Evolutionary conservation across 2,797 vertebrate genomes (phyloP).

Genomic region (Spheniscus humboldti): DNA sequence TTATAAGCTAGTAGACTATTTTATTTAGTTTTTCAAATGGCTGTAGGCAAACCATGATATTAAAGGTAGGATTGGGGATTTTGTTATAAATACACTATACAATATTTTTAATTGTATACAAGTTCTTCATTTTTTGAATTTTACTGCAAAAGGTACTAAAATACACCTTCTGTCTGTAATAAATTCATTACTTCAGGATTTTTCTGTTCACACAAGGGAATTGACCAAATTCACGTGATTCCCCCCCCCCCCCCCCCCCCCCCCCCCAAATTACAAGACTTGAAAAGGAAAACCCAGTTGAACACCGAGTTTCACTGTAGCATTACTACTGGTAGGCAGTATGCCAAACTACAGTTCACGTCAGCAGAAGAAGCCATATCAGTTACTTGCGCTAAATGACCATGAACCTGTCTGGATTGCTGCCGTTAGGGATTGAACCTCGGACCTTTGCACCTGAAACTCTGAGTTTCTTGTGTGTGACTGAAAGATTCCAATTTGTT

Average conservation of each 20-base stretch:
- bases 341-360: background rate
- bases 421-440: background rate
- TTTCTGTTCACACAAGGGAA: background rate
- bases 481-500: background rate
- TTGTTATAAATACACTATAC: background rate
- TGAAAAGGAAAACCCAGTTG: background rate
- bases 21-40: background rate
- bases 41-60: background rate
- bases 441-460: background rate
- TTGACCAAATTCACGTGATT: background rate
- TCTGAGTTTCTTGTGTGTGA: background rate
- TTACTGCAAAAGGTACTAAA: background rate
- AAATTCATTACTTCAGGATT: background rate
- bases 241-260: no score
- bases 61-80: background rate
- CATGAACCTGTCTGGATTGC: background rate
- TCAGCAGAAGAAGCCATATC: background rate
- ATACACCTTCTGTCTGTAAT: background rate
- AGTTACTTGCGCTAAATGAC: background rate
- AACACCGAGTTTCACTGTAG: background rate
- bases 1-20: background rate
- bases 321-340: background rate
- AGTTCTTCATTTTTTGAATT: accelerated
- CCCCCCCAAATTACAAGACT: background rate
- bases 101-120: background rate